Evolutionary conservation across 2,888 invertebrate genomes (phyloP).

Genomic region (Aphodius granarius): DNA sequence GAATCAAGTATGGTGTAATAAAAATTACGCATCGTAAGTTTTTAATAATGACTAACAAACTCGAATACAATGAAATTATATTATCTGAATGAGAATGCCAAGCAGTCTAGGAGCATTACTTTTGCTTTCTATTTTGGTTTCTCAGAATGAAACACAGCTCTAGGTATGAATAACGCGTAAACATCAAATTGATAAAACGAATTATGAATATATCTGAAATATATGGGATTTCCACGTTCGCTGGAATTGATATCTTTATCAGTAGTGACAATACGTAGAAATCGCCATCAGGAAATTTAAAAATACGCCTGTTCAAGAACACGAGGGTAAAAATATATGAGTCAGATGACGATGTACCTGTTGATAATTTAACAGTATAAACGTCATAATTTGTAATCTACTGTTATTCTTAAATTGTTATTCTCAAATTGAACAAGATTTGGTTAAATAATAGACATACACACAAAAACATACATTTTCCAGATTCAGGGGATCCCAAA

Average conservation of each 20-base stretch:
- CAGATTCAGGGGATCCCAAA: no score
- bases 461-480: no score
- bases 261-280: not conserved
- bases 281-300: not conserved
- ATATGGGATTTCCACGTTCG: not conserved
- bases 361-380: not conserved
- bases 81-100: not conserved
- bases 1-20: not conserved
- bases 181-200: not conserved
- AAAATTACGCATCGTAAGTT: not conserved
- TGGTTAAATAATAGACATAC: no score
- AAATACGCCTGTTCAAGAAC: not conserved
- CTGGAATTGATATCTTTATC: not conserved
- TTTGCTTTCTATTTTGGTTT: not conserved
- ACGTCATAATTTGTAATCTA: no score
- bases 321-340: not conserved
- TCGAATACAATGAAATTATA: not conserved
- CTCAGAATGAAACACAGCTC: not conserved
- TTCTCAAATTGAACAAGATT: no score
- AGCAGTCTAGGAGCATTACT: not conserved
- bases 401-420: no score
- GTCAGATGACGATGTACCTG: not conserved
- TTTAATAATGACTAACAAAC: not conserved
- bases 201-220: not conserved
- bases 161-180: not conserved